These are phyloP conservation scores for Caranx melampygus DNA, from an alignment of 2,113 vertebrate species.

Conservation along the genomic window DNA sequence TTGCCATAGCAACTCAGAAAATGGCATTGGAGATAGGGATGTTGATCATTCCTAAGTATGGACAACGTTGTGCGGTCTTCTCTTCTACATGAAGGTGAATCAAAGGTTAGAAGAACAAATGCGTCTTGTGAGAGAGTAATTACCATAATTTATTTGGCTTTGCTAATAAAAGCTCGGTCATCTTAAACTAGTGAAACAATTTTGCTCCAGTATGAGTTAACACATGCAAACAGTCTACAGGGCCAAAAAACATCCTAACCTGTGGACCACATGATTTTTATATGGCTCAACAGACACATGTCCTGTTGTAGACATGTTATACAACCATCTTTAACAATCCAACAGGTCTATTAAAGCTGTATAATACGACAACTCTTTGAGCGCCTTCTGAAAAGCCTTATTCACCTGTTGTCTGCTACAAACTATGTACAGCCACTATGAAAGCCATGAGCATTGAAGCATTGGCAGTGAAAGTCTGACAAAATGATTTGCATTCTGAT, in stretches of 20 bases:
- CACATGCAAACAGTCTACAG: background rate
- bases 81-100: constrained; percentile 4
- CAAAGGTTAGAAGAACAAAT: background rate
- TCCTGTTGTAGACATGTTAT: background rate
- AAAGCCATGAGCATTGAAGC: background rate
- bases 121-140: background rate
- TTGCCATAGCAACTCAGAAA: constrained; percentile 67
- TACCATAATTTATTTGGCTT: background rate
- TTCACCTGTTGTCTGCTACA: background rate
- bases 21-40: constrained; percentile 40
- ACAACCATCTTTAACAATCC: background rate
- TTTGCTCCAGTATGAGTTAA: background rate
- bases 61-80: constrained; percentile 25
- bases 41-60: constrained; percentile 33
- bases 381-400: background rate
- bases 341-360: background rate
- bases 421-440: background rate
- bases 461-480: background rate
- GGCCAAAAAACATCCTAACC: background rate
- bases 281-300: background rate
- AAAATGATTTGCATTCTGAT: background rate
- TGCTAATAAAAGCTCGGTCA: background rate
- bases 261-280: background rate
- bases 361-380: background rate
- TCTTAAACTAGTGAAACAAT: background rate